A percentile compares a stretch with the other conserved stretches of the same genome.
Conservation (phyloP, 2,888 invertebrate species). For the Patella pellucida region DNA sequence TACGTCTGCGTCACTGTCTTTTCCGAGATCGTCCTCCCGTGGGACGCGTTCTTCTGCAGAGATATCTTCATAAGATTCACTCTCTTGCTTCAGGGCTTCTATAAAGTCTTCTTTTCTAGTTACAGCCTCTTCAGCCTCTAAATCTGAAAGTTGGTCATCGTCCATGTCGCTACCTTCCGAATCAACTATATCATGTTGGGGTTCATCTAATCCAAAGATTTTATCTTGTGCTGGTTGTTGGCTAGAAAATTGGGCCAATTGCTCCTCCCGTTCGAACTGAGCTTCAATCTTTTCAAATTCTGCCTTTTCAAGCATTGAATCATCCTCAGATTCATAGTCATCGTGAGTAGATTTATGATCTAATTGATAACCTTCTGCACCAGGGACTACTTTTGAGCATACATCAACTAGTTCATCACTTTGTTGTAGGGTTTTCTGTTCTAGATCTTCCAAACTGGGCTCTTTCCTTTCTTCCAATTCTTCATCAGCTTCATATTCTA, state of each 20-base stretch:
- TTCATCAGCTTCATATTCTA: constrained; percentile 2
- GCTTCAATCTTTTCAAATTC: constrained; percentile 30
- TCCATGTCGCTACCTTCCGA: constrained; percentile 16
- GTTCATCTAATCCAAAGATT: constrained; percentile 26
- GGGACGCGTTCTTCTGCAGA: constrained; percentile 13
- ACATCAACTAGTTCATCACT: neutral
- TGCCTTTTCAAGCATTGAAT: constrained; percentile 51
- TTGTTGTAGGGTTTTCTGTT: neutral
- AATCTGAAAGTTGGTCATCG: constrained; percentile 20
- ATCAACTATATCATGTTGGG: constrained; percentile 22
- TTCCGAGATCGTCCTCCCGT: constrained; percentile 19
- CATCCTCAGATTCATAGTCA: constrained; percentile 40
- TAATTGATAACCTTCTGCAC: neutral
- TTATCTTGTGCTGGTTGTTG: constrained; percentile 15
- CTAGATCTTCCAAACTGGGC: neutral
- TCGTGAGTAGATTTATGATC: neutral
- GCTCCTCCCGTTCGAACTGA: constrained; percentile 14
- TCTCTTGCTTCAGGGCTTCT: constrained; percentile 15
- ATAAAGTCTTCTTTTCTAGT: constrained; percentile 14
- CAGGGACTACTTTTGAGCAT: neutral
- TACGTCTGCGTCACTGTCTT: constrained; percentile 16
- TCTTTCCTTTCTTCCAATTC: constrained; percentile 2
- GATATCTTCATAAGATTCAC: constrained; percentile 15
- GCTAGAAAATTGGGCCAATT: constrained; percentile 13
- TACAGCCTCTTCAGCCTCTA: neutral